Percentiles rank a stretch among this genome's conserved stretches.
These are phyloP conservation scores for Himalopsyche kuldschensis DNA, from an alignment of 2,888 invertebrate genomes.

Conservation along the genomic window DNA sequence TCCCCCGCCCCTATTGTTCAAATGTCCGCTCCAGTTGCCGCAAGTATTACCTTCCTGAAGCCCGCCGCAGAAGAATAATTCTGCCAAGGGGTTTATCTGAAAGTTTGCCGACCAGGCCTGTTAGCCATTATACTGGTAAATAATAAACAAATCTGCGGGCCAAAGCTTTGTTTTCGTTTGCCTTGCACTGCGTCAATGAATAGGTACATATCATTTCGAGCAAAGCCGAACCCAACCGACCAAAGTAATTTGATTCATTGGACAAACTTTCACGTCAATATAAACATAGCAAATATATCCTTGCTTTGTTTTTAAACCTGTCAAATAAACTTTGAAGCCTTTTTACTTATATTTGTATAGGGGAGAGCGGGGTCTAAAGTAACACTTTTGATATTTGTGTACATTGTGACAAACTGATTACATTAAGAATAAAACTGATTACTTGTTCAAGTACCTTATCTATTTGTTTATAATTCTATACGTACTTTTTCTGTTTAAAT, in stretches of 20 bases:
- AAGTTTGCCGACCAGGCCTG: constrained; percentile 15
- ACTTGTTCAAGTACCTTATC: too few species aligned
- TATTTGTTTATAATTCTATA: too few species aligned
- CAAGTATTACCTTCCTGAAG: constrained; percentile 31
- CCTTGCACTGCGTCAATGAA: background rate
- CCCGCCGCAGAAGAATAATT: constrained; percentile 33
- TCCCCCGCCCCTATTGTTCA: constrained; percentile 21
- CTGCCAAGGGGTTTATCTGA: constrained; percentile 25
- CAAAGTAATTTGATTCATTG: background rate
- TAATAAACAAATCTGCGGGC: background rate
- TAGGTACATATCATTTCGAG: background rate
- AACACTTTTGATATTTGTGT: too few species aligned
- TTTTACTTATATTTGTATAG: background rate
- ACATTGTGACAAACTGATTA: too few species aligned
- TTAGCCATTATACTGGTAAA: background rate
- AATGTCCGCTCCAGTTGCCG: constrained; percentile 35
- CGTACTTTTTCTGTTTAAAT: too few species aligned
- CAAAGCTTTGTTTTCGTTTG: background rate
- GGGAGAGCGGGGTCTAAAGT: too few species aligned
- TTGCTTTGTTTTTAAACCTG: background rate
- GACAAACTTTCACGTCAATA: background rate
- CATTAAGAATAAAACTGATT: too few species aligned
- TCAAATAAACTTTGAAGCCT: background rate
- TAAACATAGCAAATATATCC: background rate
- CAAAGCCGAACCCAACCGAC: background rate